Evolutionary conservation across 2,888 invertebrate species (phyloP), one percentile per base, ranked within the genome.

Genomic region (Diarsia mendica): DNA sequence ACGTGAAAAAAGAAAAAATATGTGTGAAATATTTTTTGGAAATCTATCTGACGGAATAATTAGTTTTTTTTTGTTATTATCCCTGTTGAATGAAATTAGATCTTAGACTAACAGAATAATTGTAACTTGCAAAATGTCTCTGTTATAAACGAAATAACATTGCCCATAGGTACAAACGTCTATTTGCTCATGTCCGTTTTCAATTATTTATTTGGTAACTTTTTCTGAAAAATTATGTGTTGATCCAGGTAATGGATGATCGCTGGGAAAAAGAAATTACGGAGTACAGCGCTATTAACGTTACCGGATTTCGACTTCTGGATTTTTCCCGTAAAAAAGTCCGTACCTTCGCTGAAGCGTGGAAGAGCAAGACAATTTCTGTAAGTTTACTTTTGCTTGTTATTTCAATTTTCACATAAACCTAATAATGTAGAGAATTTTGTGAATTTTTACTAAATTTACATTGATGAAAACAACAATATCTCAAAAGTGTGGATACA

Each of bases 271-370:
- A 98, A 89, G 98, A 98, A 94, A 98, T 99, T 87, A 98, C 98
- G 87, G 99, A 99, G 97, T 99, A 98, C 92, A 99, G 99, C 39
- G 99, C 99, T 85, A 98, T 99, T 90, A 99, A 99, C 97, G 98
- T 99, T 89, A 99, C 99, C 44, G 99, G 99, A 74, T 99, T 99
- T 95, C 98, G 99, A 89, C 98, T 99, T 87, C 97, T 99, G 77
- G 99, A 99, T 95, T 97, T 97, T 83, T 97, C 98, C 70, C 97
- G 98, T 86, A 97, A 97, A 89, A 97, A 97, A 87, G 98, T 99
- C 70, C 97, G 97, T 91, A 98, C 98, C 83, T 99, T 99, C 94
- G 96, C 99, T 85, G 97, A 98, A 84, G 97, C 97, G 77, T 99
- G 99, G 99, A 97, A 97, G 60, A 97, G 98, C 83, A 98, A 98